These are phyloP conservation scores for Myiotriccus ornatus DNA, from an alignment of 2,797 vertebrate genomes.

Conservation along the genomic window DNA sequence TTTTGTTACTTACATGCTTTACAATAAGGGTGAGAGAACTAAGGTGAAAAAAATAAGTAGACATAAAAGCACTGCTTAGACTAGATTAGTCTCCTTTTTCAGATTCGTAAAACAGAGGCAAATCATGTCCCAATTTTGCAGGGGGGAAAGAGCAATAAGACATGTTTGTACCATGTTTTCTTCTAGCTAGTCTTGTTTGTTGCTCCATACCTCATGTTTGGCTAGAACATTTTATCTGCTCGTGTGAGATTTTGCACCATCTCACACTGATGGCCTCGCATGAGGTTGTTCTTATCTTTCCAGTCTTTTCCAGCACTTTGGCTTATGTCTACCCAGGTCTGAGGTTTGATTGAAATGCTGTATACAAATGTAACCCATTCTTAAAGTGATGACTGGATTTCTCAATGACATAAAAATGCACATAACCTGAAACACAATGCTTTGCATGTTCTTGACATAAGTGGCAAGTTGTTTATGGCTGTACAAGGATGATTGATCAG, in stretches of 20 bases:
- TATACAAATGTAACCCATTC: not conserved
- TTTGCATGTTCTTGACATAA: not conserved
- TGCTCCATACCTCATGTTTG: not conserved
- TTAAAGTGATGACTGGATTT: not conserved
- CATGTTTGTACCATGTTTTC: not conserved
- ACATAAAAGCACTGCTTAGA: not conserved
- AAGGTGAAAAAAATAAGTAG: not conserved
- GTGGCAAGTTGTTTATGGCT: not conserved
- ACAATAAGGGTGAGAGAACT: not conserved
- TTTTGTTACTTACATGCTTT: not conserved
- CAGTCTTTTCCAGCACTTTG: not conserved
- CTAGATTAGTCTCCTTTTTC: not conserved
- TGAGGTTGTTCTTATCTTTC: not conserved
- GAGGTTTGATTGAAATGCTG: not conserved
- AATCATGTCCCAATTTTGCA: not conserved
- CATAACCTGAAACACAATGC: rapidly evolving
- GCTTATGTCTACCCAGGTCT: not conserved
- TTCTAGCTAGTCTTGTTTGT: not conserved
- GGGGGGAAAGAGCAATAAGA: not conserved
- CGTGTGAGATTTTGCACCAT: not conserved
- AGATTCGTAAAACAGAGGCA: not conserved
- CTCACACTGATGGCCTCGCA: rapidly evolving
- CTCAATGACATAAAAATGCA: not conserved
- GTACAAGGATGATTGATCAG: not conserved
- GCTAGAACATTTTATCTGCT: not conserved